Evolutionary conservation across 2,797 vertebrate species (phyloP).

Genomic region (Rhinichthys osculus): DNA sequence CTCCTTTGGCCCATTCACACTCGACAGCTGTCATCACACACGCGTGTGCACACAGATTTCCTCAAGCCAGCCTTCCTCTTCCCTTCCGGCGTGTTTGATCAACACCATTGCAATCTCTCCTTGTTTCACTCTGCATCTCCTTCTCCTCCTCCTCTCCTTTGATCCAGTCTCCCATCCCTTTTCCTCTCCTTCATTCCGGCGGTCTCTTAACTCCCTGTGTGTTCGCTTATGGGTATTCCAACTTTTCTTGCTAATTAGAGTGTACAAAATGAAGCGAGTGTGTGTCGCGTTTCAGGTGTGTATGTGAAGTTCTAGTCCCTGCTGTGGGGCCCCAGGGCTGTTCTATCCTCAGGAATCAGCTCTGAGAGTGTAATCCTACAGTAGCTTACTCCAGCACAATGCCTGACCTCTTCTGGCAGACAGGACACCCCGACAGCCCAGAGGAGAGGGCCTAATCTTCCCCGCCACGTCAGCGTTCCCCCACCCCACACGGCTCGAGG

Average conservation of each 20-base stretch:
- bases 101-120: constrained; percentile 28
- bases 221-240: constrained; percentile 14
- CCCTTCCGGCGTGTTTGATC: constrained; percentile 29
- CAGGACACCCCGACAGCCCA: constrained; percentile 60
- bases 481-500: constrained; percentile 59
- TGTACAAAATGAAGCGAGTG: not conserved
- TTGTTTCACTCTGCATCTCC: constrained; percentile 22
- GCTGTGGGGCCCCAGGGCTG: not conserved
- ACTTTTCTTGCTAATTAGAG: constrained; percentile 37
- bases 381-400: constrained; percentile 73
- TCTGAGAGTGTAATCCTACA: constrained; percentile 68
- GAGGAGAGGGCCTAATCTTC: constrained; percentile 69
- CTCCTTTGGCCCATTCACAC: constrained; percentile 49
- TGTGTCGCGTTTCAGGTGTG: constrained; percentile 9
- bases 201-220: constrained; percentile 6
- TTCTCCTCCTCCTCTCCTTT: constrained; percentile 27
- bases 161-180: constrained; percentile 22
- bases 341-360: constrained; percentile 50
- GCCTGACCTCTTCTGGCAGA: constrained; percentile 65
- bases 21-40: constrained; percentile 59
- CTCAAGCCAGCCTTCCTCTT: constrained; percentile 37
- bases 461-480: constrained; percentile 72
- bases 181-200: constrained; percentile 7
- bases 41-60: not conserved
- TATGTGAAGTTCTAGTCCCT: constrained; percentile 29